Evolutionary conservation across 2,888 invertebrate genomes (phyloP), one percentile per base, ranked within the genome.

Genomic region (Thymelicus lineola): DNA sequence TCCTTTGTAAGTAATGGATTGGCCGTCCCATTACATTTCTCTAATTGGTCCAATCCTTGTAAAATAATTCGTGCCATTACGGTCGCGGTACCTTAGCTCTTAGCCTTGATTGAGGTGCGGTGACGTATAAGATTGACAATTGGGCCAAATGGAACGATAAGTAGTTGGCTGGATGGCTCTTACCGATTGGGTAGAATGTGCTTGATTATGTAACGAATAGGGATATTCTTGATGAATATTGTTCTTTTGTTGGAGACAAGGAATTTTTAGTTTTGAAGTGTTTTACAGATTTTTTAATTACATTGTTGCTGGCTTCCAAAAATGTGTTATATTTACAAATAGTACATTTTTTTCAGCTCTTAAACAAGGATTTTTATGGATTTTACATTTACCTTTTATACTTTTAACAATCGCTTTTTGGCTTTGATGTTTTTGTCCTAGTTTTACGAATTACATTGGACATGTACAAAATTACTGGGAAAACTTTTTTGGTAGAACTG

Each of bases 71-170:
- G 62, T 57, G 57, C 45, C 46, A 42, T 36, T 55, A 64, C 28
- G 5, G 55, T 36, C 45, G 55, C 28, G 5, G 55, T 55, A 50
- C 55, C 36, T 55, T 53, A 36, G n/a, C 60, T 53, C 60, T 67
- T 53, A 67, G 45, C 6, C 17, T 50, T 60, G 60, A 75, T 76
- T 73, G 73, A 72, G 70, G 75, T 74, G 76, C 73, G 72, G 62
- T 74, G 65, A 74, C 74, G 80, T 79, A 81, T 81, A 81, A 61
- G 85, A 86, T 88, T 76, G 82, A 75, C 81, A 79, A 84, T 87
- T 86, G 79, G 72, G 68, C 74, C 73, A 83, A 88, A 85, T 86
- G 82, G 82, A 81, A 81, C 76, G 75, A 79, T 80, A 81, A 78
- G 77, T 77, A 75, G 75, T 74, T 70, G n/a, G 48, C 55, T 77